phyloP scores from a whole-genome alignment of 1,140 invertebrate genomes.

The Apis dorsata region DNA sequence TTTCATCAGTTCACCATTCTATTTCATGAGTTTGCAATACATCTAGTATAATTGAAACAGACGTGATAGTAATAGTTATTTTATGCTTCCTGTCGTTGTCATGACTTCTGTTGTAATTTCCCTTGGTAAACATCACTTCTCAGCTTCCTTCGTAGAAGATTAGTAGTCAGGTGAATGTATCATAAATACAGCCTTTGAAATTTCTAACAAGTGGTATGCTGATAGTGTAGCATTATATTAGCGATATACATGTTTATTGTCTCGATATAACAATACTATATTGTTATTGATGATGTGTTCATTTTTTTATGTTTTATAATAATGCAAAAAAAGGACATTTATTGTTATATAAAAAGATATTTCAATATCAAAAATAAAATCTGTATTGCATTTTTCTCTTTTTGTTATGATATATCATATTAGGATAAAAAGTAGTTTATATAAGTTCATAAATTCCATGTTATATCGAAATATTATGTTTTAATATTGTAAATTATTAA shows the following conservation, averaged over 20 bases:
- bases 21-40: not conserved
- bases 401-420: too few relatives aligned
- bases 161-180: not conserved
- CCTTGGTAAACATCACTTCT: not conserved
- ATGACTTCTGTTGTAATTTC: not conserved
- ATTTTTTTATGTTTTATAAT: not conserved
- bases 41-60: not conserved
- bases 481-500: too few relatives aligned
- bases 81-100: not conserved
- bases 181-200: constrained; percentile 17
- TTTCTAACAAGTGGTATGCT: not conserved
- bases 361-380: too few relatives aligned
- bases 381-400: too few relatives aligned
- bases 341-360: too few relatives aligned
- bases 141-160: constrained; percentile 4
- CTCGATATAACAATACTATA: constrained; percentile 10
- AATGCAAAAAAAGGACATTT: not conserved
- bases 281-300: constrained; percentile 13
- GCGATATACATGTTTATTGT: not conserved
- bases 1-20: not conserved
- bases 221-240: not conserved
- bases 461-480: too few relatives aligned
- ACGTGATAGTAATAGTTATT: not conserved
- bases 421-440: too few relatives aligned
- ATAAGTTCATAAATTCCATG: too few relatives aligned